Evolutionary conservation across 2,888 invertebrate species (phyloP).

Genomic region (Listrodromus nycthemerus): DNA sequence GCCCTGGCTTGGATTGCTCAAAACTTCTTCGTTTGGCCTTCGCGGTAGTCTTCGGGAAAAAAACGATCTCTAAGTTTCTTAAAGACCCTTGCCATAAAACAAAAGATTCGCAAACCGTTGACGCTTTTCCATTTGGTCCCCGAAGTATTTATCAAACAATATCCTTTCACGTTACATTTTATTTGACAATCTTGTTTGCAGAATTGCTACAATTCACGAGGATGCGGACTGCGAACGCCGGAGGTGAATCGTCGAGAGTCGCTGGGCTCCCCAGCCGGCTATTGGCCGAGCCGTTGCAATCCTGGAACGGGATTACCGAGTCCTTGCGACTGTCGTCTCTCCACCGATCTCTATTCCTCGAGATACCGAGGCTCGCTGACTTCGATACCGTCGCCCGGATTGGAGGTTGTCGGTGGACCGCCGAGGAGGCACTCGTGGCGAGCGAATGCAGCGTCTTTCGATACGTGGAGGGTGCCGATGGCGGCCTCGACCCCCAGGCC

Average conservation of each 20-base stretch:
- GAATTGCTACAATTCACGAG: slow-evolving; percentile 79
- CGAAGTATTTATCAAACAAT: not conserved
- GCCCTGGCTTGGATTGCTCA: no score
- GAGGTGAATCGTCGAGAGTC: slow-evolving; percentile 82
- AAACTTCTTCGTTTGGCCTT: no score
- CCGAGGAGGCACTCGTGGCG: slow-evolving; percentile 83
- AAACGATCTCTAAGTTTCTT: no score
- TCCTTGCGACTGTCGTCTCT: slow-evolving; percentile 82
- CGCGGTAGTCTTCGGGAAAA: no score
- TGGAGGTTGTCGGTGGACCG: slow-evolving; percentile 79
- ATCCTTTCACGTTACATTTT: not conserved
- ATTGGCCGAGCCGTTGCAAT: slow-evolving; percentile 78
- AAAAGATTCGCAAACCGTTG: no score
- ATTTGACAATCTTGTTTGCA: slow-evolving; percentile 56
- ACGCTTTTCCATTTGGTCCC: no score
- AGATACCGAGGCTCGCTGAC: slow-evolving; percentile 83
- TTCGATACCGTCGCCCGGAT: slow-evolving; percentile 82
- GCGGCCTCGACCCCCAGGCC: slow-evolving; percentile 78
- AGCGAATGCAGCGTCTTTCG: slow-evolving; percentile 81
- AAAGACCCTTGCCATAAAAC: no score
- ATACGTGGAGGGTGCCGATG: slow-evolving; percentile 80
- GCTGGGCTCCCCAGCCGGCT: slow-evolving; percentile 78
- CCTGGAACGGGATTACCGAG: slow-evolving; percentile 79
- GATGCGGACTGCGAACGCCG: slow-evolving; percentile 80
- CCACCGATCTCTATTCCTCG: slow-evolving; percentile 81